Evolutionary conservation across 2,113 vertebrate genomes (phyloP).

Genomic region (Osmerus eperlanus): DNA sequence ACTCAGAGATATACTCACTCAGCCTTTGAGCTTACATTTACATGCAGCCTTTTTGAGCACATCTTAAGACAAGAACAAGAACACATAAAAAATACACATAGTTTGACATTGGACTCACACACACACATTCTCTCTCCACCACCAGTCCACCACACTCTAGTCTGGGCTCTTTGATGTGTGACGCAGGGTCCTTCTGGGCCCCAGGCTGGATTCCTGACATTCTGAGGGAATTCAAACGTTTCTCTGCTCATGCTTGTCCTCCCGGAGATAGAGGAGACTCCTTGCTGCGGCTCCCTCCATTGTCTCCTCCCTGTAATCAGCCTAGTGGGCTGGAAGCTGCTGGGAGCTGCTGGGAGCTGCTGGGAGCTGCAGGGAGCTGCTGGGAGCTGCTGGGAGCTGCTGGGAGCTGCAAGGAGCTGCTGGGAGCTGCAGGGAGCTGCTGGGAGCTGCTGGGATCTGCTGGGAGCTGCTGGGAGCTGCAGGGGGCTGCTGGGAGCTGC

Average conservation of each 20-base stretch:
- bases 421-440: too few species aligned
- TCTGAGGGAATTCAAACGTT: constrained; percentile 76
- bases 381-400: too few species aligned
- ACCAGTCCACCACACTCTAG: constrained; percentile 62
- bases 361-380: too few species aligned
- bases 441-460: too few species aligned
- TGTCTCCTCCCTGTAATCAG: constrained; percentile 78
- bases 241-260: constrained; percentile 69
- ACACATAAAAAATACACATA: background rate
- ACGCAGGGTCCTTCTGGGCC: constrained; percentile 70
- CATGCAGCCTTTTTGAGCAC: background rate
- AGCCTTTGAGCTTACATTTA: constrained; percentile 13
- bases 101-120: constrained; percentile 2
- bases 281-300: constrained; percentile 66
- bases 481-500: too few species aligned
- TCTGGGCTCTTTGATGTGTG: constrained; percentile 65
- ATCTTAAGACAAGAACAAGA: background rate
- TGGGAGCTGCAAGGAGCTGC: too few species aligned
- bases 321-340: too few species aligned
- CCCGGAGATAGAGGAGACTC: constrained; percentile 65
- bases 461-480: too few species aligned
- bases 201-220: constrained; percentile 74
- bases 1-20: constrained; percentile 3
- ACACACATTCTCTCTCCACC: constrained; percentile 29
- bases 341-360: too few species aligned